Percentiles rank a stretch among this genome's conserved stretches.
phyloP scores from a whole-genome alignment of 2,888 invertebrate genomes.

The Cyaniris semiargus region DNA sequence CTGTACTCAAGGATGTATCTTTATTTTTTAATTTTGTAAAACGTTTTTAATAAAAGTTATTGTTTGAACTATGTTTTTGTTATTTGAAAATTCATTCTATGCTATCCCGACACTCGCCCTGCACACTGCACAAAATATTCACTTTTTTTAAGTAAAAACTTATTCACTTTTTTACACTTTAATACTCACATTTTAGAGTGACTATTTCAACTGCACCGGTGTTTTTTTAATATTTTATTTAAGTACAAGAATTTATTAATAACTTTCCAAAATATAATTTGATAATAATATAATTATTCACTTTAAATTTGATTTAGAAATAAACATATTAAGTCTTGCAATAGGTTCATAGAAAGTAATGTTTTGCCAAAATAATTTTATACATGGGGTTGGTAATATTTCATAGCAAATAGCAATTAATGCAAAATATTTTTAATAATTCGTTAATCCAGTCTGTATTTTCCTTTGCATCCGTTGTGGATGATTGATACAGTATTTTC shows the following conservation, averaged over 20 bases:
- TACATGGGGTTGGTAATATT: no score
- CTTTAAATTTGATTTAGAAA: no score
- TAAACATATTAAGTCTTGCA: no score
- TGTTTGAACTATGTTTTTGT: slow-evolving; percentile 5
- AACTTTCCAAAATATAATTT: background rate
- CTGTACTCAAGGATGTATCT: slow-evolving; percentile 14
- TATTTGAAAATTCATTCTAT: background rate
- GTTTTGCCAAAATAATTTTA: no score
- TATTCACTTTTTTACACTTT: background rate
- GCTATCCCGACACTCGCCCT: background rate
- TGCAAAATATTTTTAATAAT: no score
- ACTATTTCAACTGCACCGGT: slow-evolving; percentile 29
- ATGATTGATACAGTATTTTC: no score
- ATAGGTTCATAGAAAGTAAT: no score
- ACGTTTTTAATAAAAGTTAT: slow-evolving; percentile 37
- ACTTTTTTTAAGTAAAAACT: no score
- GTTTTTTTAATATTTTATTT: background rate
- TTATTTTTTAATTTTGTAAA: slow-evolving; percentile 45
- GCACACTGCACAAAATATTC: background rate
- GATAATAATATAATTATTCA: no score
- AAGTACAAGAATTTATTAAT: background rate
- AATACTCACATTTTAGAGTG: background rate
- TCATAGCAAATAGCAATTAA: no score
- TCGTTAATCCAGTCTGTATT: no score
- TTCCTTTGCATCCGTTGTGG: no score